A percentile compares a stretch with the other conserved stretches of the same genome.
phyloP scores from a whole-genome alignment of 2,797 vertebrate genomes.

The Adrianichthys oophorus region DNA sequence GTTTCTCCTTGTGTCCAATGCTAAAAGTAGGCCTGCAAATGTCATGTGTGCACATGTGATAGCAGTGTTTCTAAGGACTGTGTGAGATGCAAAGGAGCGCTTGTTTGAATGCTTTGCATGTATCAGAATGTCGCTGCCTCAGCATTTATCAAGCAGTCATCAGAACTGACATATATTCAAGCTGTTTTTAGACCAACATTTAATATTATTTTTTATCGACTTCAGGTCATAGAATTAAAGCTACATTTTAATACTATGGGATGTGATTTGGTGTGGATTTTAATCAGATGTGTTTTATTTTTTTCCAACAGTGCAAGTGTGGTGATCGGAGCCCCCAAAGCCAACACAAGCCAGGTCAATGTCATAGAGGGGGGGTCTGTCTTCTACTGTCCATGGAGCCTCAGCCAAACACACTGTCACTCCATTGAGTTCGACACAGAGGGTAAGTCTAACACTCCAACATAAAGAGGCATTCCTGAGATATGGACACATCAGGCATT shows the following conservation, averaged over 20 bases:
- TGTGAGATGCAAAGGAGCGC: conserved; percentile 41
- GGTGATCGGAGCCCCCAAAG: conserved; percentile 90
- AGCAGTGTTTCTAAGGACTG: conserved; percentile 24
- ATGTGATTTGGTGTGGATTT: conserved; percentile 12
- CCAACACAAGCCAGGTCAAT: conserved; percentile 82
- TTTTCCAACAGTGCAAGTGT: conserved; percentile 81
- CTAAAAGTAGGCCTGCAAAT: conserved; percentile 9
- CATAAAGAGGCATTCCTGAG: too few relatives aligned
- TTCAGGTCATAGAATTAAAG: conserved; percentile 24
- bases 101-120: conserved; percentile 58
- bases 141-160: conserved; percentile 30
- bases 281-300: conserved; percentile 22
- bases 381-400: conserved; percentile 89
- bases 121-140: conserved; percentile 24
- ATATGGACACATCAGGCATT: too few relatives aligned
- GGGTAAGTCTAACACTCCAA: conserved; percentile 70
- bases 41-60: conserved; percentile 33
- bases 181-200: conserved; percentile 51
- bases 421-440: conserved; percentile 83
- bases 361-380: conserved; percentile 87
- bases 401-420: conserved; percentile 63
- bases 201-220: conserved; percentile 44
- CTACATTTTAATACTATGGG: background rate
- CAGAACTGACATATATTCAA: conserved; percentile 25
- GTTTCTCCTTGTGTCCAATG: conserved; percentile 34